Evolutionary conservation across 2,113 vertebrate genomes (phyloP), one percentile per base, ranked within the genome.

Genomic region (Elephantulus edwardii): DNA sequence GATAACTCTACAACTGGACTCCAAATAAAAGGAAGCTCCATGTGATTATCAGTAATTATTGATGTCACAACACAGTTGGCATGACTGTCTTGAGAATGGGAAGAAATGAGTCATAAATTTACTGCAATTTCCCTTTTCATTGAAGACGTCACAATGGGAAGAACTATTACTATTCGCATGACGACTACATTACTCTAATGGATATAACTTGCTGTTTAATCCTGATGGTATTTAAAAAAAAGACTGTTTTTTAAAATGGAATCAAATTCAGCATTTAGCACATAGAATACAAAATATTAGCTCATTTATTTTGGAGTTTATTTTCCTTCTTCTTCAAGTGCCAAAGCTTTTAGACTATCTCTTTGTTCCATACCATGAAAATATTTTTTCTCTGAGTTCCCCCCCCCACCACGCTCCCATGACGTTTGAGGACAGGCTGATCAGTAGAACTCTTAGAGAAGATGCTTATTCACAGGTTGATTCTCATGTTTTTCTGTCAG

Each of bases 21-120:
- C 97, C 26, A 95, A 93, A 87, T 99, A 97, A 64, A 98, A 98
- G 97, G 98, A 98, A 95, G 97, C 97, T 3, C 88, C 95, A 16
- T 97, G 98, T 83, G 98, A 98, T 44, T 93, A 98, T 56, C 98
- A 98, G 95, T 97, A 98, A 76, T 98, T 97, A 82, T 93, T 98
- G 93, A 95, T 98, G 77, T 98, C 95, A 68, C 97, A 98, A 95
- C 93, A 98, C 33, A 97, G 95, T 76, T 97, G 97, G 64, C 97
- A 97, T 19, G 98, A 98, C 94, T 98, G 79, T 72, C 98, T 98
- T 0, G 98, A 98, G 95, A 97, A 98, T 0, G 97, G 98, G 93
- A 99, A 98, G 86, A 96, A 97, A 35, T 96, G 97, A 28, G 98
- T 98, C 3, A 98, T 98, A 97, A 54, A 54, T 19, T 62, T 33